phyloP scores from a whole-genome alignment of 2,797 vertebrate genomes.

The Acomys russatus region DNA sequence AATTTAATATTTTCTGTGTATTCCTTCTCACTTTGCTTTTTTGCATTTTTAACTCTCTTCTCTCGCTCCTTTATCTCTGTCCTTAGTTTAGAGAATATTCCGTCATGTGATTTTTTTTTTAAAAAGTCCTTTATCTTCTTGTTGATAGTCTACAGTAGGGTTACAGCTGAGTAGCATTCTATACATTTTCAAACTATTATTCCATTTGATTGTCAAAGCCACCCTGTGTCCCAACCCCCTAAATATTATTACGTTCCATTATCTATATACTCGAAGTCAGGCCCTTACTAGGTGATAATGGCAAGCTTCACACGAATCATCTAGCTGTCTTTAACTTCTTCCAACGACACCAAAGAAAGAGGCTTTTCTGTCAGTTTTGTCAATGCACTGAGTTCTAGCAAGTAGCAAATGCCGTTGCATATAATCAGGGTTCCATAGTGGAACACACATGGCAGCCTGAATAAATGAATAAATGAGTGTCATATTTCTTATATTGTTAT shows the following conservation, averaged over 20 bases:
- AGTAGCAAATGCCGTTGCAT: not conserved
- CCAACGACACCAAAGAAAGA: not conserved
- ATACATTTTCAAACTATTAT: constrained; percentile 34
- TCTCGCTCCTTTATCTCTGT: not conserved
- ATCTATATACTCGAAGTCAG: not conserved
- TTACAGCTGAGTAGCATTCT: not conserved
- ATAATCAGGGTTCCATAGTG: not conserved
- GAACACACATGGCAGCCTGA: not conserved
- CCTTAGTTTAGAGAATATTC: not conserved
- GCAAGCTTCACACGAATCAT: not conserved
- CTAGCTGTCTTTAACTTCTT: not conserved
- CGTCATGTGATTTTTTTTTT: not conserved
- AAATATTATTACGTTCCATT: not conserved
- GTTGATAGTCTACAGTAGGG: not conserved
- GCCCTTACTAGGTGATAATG: not conserved
- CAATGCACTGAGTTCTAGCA: not conserved
- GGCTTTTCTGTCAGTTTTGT: not conserved
- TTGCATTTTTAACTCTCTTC: not conserved
- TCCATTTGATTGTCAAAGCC: not conserved
- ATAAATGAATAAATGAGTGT: constrained; percentile 23
- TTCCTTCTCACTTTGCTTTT: not conserved
- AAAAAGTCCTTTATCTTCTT: not conserved
- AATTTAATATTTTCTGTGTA: not conserved
- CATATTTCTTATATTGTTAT: not conserved
- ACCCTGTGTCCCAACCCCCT: not conserved